These are phyloP conservation scores for Drosophila erecta DNA, from an alignment of 1,140 invertebrate species.

Conservation along the genomic window DNA sequence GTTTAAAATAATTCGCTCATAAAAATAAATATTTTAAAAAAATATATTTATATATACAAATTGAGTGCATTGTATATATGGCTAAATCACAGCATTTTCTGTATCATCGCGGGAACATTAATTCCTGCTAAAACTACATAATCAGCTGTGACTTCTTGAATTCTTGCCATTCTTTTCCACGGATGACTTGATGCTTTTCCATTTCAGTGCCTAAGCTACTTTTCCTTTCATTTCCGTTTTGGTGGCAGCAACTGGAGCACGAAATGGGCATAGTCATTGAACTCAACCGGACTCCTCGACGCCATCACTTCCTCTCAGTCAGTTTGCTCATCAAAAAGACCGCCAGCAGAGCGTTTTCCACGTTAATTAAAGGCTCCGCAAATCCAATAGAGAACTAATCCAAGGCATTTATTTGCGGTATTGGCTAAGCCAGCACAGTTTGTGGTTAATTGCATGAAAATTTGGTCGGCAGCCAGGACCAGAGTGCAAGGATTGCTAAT, in stretches of 20 bases:
- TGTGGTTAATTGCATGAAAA: constrained; percentile 22
- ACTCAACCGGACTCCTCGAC: constrained; percentile 16
- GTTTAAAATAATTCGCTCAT: too few relatives aligned
- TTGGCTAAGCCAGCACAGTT: constrained; percentile 27
- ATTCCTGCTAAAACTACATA: constrained; percentile 6
- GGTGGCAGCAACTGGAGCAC: constrained; percentile 36
- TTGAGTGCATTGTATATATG: too few relatives aligned
- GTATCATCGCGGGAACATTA: not conserved
- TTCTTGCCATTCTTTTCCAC: not conserved
- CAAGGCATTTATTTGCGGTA: constrained; percentile 24
- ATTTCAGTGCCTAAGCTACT: constrained; percentile 16
- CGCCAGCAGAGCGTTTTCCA: constrained; percentile 2
- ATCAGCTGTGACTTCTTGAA: constrained; percentile 8
- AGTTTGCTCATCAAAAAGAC: not conserved
- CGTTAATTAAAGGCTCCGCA: constrained; percentile 33
- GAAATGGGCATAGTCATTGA: constrained; percentile 22
- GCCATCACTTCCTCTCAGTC: not conserved
- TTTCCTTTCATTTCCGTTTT: constrained; percentile 21
- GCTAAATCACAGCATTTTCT: too few relatives aligned
- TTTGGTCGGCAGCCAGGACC: constrained; percentile 17
- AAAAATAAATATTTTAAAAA: too few relatives aligned
- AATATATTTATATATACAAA: too few relatives aligned
- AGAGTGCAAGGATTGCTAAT: constrained; percentile 4
- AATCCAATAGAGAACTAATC: constrained; percentile 37
- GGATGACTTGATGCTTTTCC: constrained; percentile 57